A percentile compares a stretch with the other conserved stretches of the same genome.
These are phyloP conservation scores for Melanchra persicariae DNA, from an alignment of 2,888 invertebrate genomes.

Conservation along the genomic window DNA sequence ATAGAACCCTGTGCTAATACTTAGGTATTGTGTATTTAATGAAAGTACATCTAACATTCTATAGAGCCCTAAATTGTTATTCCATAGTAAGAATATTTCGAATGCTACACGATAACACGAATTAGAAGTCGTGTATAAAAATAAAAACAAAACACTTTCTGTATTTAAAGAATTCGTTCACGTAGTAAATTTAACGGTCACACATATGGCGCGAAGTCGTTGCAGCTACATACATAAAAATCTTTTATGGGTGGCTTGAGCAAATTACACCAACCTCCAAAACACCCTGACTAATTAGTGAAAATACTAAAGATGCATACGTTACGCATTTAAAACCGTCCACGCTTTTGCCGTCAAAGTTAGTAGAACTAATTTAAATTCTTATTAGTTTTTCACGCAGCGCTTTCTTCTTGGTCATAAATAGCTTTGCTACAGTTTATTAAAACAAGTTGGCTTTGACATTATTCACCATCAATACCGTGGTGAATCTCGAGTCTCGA, in stretches of 20 bases:
- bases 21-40: not conserved
- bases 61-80: not conserved
- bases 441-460: conserved; percentile 24
- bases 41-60: not conserved
- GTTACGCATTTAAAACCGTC: conserved; percentile 41
- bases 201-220: conserved; percentile 55
- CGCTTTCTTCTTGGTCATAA: conserved; percentile 41
- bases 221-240: conserved; percentile 49
- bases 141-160: conserved; percentile 38
- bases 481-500: conserved; percentile 15
- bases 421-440: conserved; percentile 39
- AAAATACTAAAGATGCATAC: conserved; percentile 51
- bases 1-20: no score
- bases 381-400: conserved; percentile 36
- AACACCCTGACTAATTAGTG: conserved; percentile 60
- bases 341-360: conserved; percentile 26
- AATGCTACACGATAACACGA: conserved; percentile 10
- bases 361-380: conserved; percentile 41
- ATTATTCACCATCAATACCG: conserved; percentile 20
- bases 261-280: conserved; percentile 51
- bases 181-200: conserved; percentile 51
- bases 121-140: conserved; percentile 25
- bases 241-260: conserved; percentile 48
- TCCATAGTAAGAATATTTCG: not conserved
- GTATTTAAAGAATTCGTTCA: conserved; percentile 55